Percentiles rank a stretch among this genome's conserved stretches.
Evolutionary conservation across 1,140 invertebrate species (phyloP).

Genomic region (Drosophila bocqueti): DNA sequence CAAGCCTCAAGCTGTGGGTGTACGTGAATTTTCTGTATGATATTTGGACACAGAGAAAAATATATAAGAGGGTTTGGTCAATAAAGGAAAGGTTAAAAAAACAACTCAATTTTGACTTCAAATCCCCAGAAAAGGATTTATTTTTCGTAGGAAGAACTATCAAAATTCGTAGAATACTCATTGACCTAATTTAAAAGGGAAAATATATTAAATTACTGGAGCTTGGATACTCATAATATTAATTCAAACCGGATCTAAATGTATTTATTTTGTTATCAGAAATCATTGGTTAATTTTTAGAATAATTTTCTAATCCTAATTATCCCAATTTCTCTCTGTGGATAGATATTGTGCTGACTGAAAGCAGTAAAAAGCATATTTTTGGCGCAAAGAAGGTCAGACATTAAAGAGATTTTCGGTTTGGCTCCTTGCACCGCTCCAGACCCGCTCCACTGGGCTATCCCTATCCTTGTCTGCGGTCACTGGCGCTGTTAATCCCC

Average conservation of each 20-base stretch:
- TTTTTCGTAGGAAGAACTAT: too few relatives aligned
- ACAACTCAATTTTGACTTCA: too few relatives aligned
- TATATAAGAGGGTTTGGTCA: neutral
- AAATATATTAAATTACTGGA: neutral
- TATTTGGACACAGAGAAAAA: conserved; percentile 5
- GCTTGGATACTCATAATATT: neutral
- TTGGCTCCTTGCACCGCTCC: conserved; percentile 36
- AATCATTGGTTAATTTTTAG: neutral
- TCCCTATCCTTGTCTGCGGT: conserved; percentile 27
- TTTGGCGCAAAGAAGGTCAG: conserved; percentile 40
- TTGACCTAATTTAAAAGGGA: neutral
- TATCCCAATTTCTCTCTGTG: conserved; percentile 4
- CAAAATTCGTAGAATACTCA: neutral
- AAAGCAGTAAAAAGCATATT: conserved; percentile 38
- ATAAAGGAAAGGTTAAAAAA: too few relatives aligned
- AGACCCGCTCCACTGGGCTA: neutral
- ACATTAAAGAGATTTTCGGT: conserved; percentile 45
- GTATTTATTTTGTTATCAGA: neutral
- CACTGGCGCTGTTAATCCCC: conserved; percentile 49
- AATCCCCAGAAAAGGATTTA: too few relatives aligned
- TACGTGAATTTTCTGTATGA: conserved; percentile 7
- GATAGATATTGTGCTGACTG: conserved; percentile 1
- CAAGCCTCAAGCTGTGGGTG: conserved; percentile 29
- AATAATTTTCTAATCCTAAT: neutral
- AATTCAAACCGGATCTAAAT: neutral